These are phyloP conservation scores for Nycticryphes semicollaris DNA, from an alignment of 2,113 vertebrate genomes.

Conservation along the genomic window DNA sequence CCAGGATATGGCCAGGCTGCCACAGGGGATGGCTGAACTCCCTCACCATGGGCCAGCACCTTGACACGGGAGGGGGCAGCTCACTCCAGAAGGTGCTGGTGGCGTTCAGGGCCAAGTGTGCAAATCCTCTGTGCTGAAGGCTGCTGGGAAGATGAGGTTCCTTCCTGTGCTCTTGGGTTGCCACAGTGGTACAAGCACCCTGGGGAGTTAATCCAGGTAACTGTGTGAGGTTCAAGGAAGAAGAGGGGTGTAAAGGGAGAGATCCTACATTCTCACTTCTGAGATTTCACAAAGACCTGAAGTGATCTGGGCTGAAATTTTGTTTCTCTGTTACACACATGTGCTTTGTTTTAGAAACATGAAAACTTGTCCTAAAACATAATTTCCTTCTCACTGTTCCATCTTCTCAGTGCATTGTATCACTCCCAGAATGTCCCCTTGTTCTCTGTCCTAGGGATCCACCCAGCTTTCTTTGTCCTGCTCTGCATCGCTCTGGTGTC, in stretches of 20 bases:
- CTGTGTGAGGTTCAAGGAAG: background rate
- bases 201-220: background rate
- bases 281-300: background rate
- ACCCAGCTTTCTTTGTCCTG: slow-evolving; percentile 80
- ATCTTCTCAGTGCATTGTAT: background rate
- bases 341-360: background rate
- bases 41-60: background rate
- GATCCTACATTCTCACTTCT: background rate
- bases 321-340: background rate
- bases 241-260: background rate
- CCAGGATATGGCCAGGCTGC: background rate
- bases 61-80: background rate
- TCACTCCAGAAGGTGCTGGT: background rate
- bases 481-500: slow-evolving; percentile 76
- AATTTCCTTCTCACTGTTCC: background rate
- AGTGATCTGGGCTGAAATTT: background rate
- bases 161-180: background rate
- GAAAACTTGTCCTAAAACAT: background rate
- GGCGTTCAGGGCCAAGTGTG: background rate
- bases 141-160: background rate
- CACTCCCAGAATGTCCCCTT: background rate
- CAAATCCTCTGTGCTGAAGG: background rate
- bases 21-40: no score
- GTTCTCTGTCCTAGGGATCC: slow-evolving; percentile 65
- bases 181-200: background rate